These are phyloP conservation scores for Pipistrellus pipistrellus DNA, from an alignment of 2,797 vertebrate species.

Conservation along the genomic window DNA sequence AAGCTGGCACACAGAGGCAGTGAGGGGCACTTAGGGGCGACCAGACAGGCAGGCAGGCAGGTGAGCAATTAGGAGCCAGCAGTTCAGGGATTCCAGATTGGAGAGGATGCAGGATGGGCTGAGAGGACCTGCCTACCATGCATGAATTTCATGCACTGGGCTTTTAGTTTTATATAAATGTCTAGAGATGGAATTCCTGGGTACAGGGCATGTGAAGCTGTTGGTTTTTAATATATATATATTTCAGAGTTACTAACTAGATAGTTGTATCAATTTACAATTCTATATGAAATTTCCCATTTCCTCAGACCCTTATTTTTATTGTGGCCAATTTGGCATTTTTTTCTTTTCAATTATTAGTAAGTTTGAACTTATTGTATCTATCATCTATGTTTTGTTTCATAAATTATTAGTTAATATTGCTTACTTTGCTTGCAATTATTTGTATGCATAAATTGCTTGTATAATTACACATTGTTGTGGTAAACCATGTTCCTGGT, in stretches of 20 bases:
- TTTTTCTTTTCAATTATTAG: slow-evolving; percentile 28
- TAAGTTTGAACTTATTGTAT: not conserved
- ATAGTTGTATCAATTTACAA: not conserved
- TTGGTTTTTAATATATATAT: not conserved
- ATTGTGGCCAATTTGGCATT: not conserved
- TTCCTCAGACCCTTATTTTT: not conserved
- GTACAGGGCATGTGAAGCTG: not conserved
- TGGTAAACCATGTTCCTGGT: not conserved
- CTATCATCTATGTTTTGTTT: not conserved
- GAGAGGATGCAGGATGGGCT: too few species aligned
- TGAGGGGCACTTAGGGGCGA: too few species aligned
- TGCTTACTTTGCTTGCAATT: not conserved
- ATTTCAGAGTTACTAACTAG: not conserved
- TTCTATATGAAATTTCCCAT: not conserved
- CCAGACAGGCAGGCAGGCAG: too few species aligned
- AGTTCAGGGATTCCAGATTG: too few species aligned
- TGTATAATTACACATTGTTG: not conserved
- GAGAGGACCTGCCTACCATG: too few species aligned
- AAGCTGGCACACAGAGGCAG: too few species aligned
- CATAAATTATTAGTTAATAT: not conserved
- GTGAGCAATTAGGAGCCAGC: too few species aligned
- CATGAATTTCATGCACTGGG: too few species aligned
- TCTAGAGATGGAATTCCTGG: not conserved
- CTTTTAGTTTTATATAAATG: slow-evolving; percentile 13
- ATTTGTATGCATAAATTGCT: not conserved